Percentiles rank a stretch among this genome's conserved stretches.
phyloP scores from a whole-genome alignment of 2,797 vertebrate species.

The Luscinia megarhynchos region DNA sequence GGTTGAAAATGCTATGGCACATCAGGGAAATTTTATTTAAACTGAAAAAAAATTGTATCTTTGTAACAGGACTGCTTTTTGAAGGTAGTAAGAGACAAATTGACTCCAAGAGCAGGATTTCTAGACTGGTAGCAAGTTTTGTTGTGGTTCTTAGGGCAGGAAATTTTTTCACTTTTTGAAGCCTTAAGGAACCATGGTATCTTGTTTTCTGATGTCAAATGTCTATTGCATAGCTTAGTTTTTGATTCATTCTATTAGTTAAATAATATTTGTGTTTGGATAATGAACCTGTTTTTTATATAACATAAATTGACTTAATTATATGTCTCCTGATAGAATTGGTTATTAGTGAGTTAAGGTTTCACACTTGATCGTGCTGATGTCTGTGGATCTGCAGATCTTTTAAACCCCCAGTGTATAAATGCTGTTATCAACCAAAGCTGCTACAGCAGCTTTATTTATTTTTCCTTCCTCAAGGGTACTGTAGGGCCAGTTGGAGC shows the following conservation, averaged over 20 bases:
- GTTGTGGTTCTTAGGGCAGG: neutral
- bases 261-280: neutral
- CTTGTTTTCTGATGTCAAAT: neutral
- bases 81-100: neutral
- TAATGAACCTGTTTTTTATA: neutral
- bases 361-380: neutral
- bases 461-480: neutral
- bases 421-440: neutral
- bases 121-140: neutral
- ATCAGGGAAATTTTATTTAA: neutral
- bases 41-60: neutral
- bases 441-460: conserved; percentile 4
- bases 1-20: neutral
- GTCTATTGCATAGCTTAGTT: neutral
- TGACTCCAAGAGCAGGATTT: neutral
- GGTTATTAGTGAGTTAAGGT: neutral
- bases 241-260: neutral
- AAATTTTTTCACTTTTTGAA: neutral
- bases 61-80: neutral
- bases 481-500: neutral
- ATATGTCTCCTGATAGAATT: neutral
- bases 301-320: neutral
- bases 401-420: neutral
- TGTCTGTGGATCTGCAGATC: neutral
- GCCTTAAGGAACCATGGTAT: accelerated